Conservation (phyloP, 2,113 vertebrate genomes). For the Cebus imitator region DNA sequence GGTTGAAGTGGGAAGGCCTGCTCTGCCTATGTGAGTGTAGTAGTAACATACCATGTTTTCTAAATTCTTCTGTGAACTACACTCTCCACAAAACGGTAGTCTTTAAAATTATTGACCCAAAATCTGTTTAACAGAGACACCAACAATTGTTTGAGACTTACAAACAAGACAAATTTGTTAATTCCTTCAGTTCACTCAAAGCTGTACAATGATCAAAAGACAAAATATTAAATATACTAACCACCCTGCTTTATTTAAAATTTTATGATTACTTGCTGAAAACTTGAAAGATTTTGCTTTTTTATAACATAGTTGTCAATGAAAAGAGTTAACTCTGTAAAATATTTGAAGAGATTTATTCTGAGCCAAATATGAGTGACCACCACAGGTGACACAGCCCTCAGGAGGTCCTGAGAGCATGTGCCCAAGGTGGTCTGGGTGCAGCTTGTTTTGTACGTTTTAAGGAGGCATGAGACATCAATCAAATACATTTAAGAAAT, state of each 20-base stretch:
- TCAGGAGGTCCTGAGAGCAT: too few species aligned
- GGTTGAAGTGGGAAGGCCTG: too few species aligned
- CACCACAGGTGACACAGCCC: too few species aligned
- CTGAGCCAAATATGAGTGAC: too few species aligned
- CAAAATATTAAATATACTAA: neutral
- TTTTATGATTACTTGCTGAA: constrained; percentile 15
- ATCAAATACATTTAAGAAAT: too few species aligned
- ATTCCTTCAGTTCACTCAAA: neutral
- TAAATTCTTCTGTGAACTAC: neutral
- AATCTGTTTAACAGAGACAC: neutral
- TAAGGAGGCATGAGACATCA: too few species aligned
- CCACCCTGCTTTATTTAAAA: neutral
- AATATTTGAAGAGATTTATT: too few species aligned
- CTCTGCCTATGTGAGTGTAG: too few species aligned
- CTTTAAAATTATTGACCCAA: neutral
- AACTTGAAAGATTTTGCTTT: neutral
- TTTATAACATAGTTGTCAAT: neutral
- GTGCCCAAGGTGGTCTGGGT: too few species aligned
- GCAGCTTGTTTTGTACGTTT: too few species aligned
- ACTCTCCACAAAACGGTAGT: neutral
- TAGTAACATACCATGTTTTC: neutral
- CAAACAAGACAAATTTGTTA: neutral
- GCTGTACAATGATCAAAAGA: neutral
- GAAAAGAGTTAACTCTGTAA: too few species aligned
- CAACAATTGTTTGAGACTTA: neutral